Conservation (phyloP, 2,888 invertebrate species). For the Agrochola lychnidis region DNA sequence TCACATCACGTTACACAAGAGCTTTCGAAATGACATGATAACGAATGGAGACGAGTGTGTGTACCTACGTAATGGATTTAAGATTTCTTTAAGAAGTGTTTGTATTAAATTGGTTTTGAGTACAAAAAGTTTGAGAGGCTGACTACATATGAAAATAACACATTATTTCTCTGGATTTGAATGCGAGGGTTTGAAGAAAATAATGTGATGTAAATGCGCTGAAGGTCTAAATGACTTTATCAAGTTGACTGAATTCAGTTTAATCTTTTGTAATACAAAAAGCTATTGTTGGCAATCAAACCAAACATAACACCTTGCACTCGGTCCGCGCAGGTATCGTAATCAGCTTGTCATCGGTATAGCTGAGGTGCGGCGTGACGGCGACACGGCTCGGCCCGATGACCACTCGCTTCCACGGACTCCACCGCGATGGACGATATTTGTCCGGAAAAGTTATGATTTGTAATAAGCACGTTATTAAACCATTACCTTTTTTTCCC, state of each 20-base stretch:
- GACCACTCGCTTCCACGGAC: too few species aligned
- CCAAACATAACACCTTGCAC: too few species aligned
- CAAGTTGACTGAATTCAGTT: neutral
- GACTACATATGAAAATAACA: slow-evolving; percentile 1
- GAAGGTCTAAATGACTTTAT: neutral
- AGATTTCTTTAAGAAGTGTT: slow-evolving; percentile 28
- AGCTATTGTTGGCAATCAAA: too few species aligned
- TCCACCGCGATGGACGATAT: too few species aligned
- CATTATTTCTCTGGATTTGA: neutral
- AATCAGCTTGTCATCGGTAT: too few species aligned
- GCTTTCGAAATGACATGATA: slow-evolving; percentile 39
- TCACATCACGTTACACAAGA: slow-evolving; percentile 27
- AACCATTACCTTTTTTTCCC: too few species aligned
- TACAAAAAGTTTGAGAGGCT: neutral
- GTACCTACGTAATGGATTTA: slow-evolving; percentile 43
- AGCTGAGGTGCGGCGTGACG: too few species aligned
- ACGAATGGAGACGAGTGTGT: slow-evolving; percentile 15
- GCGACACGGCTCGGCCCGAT: too few species aligned
- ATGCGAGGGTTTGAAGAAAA: neutral
- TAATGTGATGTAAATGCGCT: neutral
- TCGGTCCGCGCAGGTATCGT: too few species aligned
- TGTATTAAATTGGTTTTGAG: slow-evolving; percentile 31
- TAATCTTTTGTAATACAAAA: neutral
- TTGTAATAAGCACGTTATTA: too few species aligned
- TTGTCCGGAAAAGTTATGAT: too few species aligned